Base-by-base conservation (phyloP, 2,888 invertebrate genomes). In the Scaptomyza reducta region DNA sequence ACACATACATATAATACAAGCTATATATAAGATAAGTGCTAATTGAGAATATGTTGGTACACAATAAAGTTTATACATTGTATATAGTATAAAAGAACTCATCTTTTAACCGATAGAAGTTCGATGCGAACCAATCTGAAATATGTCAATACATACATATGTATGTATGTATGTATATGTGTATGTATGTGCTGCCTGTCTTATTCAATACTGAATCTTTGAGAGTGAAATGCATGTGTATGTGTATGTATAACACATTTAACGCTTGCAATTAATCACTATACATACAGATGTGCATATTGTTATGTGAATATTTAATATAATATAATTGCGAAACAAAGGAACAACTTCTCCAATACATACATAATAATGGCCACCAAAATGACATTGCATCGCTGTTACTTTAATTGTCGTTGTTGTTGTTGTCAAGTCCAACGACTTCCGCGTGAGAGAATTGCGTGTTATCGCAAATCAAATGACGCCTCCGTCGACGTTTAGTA, bases 281-380 rank as follows among this genome's bases (percentile, higher is more conserved):
- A 42, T 44, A 38, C 10, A 14, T 29, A 31, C 14, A 56, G 14
- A n/a, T 50, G n/a, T 54, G 35, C 16, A 42, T 57, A 13, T 40
- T 45, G 44, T 31, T 57, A 16, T 40, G 11, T 16, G 38, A n/a
- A 9, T 29, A 31, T 49, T 29, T 14, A 22, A 22, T 29, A 22
- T 55, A 18, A n/a, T n/a, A n/a, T n/a, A 56, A 68, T 59, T 74
- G 53, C 51, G 59, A 72, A 68, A 81, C 80, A 81, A 81, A 81
- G 83, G 57, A 83, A 68, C 72, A 67, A 73, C 62, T 80, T 83
- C 69, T 67, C 63, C 61, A 69, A 59, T n/a, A n/a, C n/a, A n/a
- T 13, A 33, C 35, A 35, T 35, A 35, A 47, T 29, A 47, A 47
- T 74, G 74, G 71, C 71, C 77, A 77, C 77, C 82, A 82, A 68